Percentiles rank a stretch among this genome's conserved stretches.
Evolutionary conservation across 2,113 vertebrate genomes (phyloP).

Genomic region (Ariopsis seemanni): DNA sequence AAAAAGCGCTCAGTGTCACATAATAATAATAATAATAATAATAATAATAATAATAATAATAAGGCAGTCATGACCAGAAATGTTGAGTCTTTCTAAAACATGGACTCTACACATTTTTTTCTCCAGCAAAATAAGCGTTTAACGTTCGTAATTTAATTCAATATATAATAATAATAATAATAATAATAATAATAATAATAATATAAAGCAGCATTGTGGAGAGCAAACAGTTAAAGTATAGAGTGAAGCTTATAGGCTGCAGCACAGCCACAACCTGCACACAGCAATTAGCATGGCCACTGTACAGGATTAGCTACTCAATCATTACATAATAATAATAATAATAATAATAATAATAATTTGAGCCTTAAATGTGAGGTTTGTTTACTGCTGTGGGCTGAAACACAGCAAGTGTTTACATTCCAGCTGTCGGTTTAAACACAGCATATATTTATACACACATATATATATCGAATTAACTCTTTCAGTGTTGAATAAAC

Average conservation of each 20-base stretch:
- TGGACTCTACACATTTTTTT: background rate
- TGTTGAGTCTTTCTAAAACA: background rate
- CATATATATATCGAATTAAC: no score
- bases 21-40: background rate
- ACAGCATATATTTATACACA: no score
- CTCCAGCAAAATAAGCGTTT: background rate
- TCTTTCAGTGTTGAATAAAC: no score
- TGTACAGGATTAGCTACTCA: no score
- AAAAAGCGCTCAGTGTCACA: background rate
- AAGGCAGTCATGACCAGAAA: background rate
- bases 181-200: background rate
- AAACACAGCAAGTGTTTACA: no score
- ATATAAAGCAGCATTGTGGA: background rate
- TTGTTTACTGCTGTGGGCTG: no score
- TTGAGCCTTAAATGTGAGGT: no score
- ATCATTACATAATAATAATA: no score
- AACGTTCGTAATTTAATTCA: background rate
- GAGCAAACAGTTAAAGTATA: constrained; percentile 23
- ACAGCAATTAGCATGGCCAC: background rate
- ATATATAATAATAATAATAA: no score
- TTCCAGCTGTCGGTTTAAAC: no score
- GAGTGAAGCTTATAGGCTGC: constrained; percentile 13
- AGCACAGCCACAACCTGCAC: background rate
- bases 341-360: no score
- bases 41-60: background rate